Conservation (phyloP, 2,888 invertebrate species). For the Spodoptera exigua region DNA sequence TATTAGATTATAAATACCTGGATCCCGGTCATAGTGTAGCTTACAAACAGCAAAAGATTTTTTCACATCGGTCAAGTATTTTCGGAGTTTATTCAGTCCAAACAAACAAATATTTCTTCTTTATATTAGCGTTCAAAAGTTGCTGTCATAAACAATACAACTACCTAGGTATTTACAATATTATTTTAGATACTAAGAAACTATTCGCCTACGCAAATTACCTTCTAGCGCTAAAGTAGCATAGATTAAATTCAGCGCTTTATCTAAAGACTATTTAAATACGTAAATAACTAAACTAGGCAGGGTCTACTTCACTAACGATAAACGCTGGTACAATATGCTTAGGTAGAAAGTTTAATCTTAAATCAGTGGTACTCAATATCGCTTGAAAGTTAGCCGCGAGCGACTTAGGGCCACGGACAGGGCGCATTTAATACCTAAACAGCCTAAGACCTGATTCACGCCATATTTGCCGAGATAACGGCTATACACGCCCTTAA, state of each 20-base stretch:
- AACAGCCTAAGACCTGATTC: constrained; percentile 40
- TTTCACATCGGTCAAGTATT: too few species aligned
- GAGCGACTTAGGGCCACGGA: constrained; percentile 42
- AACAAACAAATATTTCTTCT: too few species aligned
- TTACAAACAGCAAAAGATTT: too few species aligned
- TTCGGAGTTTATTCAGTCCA: too few species aligned
- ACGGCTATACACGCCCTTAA: constrained; percentile 55
- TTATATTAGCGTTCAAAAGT: too few species aligned
- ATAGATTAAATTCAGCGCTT: not conserved
- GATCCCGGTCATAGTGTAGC: too few species aligned
- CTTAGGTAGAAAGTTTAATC: constrained; percentile 55
- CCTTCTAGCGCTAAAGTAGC: not conserved
- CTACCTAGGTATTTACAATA: too few species aligned
- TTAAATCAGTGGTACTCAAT: constrained; percentile 43
- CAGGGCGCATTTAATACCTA: constrained; percentile 31
- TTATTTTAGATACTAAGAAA: not conserved
- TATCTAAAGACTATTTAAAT: not conserved
- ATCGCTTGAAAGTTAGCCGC: constrained; percentile 56
- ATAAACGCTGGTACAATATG: constrained; percentile 15
- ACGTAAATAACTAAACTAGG: not conserved
- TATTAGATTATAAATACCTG: too few species aligned
- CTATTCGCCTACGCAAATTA: not conserved
- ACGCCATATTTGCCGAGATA: constrained; percentile 58
- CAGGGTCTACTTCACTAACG: too few species aligned
- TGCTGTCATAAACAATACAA: too few species aligned